Evolutionary conservation across 2,113 vertebrate species (phyloP), one percentile per base, ranked within the genome.

Genomic region (Oplegnathus fasciatus): DNA sequence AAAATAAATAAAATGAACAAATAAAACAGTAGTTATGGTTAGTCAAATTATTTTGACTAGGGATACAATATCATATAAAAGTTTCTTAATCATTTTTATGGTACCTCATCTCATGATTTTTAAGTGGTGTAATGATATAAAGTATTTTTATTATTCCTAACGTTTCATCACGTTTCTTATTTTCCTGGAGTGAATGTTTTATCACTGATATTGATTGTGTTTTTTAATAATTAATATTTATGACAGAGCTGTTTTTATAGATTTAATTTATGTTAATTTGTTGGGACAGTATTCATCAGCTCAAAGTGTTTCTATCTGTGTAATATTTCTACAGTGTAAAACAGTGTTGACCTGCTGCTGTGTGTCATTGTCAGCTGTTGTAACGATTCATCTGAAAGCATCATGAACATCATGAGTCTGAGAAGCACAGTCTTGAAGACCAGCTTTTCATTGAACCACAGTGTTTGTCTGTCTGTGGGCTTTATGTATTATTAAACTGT

Each of bases 101-200:
- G 34, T 37, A 44, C 8, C 13, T 32, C n/a, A 26, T 40, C 22
- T n/a, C n/a, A 7, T 57, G 61, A 69, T 57, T 15, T 60, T 17
- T 17, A 68, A 54, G 11, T 8, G 1, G 0, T 60, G 18, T 34
- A 58, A 18, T 58, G 2, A 61, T 50, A 5, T n/a, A 6, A 5
- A 30, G 9, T 30, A 5, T 48, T 55, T 64, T 28, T 26, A 24
- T 72, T 44, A 57, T 57, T 81, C 15, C 9, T 57, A 58, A 58
- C 8, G 1, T 65, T 65, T 72, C 1, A 46, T 42, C 5, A 11
- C 18, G 14, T 46, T 71, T 32, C 44, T 18, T 10, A n/a, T 72
- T 55, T n/a, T 73, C 26, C 50, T 66, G 58, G 18, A 42, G 18
- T 72, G 13, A 73, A 66, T 57, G 17, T 82, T 60, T 60, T 68